Percentiles rank a stretch among this genome's conserved stretches.
These are phyloP conservation scores for Macaria notata DNA, from an alignment of 2,888 invertebrate species.

Conservation along the genomic window DNA sequence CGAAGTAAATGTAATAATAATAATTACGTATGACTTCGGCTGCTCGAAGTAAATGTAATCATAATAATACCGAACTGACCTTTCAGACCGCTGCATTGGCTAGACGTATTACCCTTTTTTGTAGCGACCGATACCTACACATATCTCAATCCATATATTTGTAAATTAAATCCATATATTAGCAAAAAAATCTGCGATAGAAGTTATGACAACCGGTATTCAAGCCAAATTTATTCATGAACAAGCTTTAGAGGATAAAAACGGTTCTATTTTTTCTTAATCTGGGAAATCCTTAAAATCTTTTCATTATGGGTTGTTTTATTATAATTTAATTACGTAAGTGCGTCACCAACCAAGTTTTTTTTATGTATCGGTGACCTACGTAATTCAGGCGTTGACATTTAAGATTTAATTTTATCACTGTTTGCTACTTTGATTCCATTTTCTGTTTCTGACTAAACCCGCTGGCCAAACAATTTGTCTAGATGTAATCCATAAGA, in stretches of 20 bases:
- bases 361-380: not conserved
- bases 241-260: not conserved
- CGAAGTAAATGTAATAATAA: slow-evolving; percentile 10
- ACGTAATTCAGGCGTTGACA: slow-evolving; percentile 4
- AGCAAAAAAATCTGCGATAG: not conserved
- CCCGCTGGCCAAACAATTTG: too few species aligned
- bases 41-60: slow-evolving; percentile 1
- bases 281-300: not conserved
- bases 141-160: too few species aligned
- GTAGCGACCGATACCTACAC: not conserved
- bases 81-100: slow-evolving; percentile 4
- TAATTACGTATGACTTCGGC: slow-evolving; percentile 5
- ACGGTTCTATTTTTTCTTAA: not conserved
- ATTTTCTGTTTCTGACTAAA: too few species aligned
- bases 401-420: slow-evolving; percentile 5
- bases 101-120: slow-evolving; percentile 5
- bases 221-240: not conserved
- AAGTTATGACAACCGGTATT: slow-evolving; percentile 1
- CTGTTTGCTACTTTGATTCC: too few species aligned
- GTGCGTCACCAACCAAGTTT: too few species aligned
- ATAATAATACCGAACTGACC: slow-evolving; percentile 15
- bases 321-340: too few species aligned
- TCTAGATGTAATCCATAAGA: too few species aligned
- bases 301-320: not conserved
- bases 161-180: too few species aligned